Conservation (phyloP, 2,113 vertebrate genomes). For the Mesocricetus auratus region DNA sequence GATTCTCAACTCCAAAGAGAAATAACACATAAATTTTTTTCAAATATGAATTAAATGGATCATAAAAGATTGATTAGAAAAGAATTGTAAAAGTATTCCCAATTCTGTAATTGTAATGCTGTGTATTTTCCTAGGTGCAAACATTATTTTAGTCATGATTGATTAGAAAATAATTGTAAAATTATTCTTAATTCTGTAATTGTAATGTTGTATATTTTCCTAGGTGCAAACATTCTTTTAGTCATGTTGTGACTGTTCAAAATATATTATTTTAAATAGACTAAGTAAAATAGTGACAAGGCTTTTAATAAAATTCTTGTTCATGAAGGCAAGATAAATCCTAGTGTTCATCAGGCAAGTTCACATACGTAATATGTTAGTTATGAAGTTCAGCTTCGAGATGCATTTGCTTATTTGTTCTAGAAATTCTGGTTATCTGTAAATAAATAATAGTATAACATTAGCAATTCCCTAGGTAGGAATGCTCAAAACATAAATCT, state of each 20-base stretch:
- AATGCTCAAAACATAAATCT: neutral
- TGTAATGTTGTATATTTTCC: neutral
- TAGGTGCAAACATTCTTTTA: neutral
- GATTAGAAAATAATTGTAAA: no score
- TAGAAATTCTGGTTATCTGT: neutral
- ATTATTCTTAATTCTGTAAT: conserved; percentile 10
- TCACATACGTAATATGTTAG: neutral
- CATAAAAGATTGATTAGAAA: conserved; percentile 8
- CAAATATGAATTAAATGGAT: neutral
- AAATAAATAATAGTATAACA: conserved; percentile 18
- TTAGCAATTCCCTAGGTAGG: neutral
- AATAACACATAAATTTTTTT: neutral
- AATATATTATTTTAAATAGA: neutral
- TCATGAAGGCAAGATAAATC: neutral
- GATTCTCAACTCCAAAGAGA: conserved; percentile 33
- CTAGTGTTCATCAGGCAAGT: neutral
- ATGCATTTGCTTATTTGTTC: neutral
- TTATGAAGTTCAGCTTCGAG: neutral
- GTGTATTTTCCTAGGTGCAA: neutral
- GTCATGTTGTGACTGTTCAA: conserved; percentile 7
- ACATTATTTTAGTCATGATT: neutral
- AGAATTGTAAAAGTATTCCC: neutral
- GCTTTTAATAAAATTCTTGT: conserved; percentile 18
- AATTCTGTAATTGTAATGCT: neutral
- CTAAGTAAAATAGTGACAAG: neutral